These are phyloP conservation scores for Hypsibius dujardini DNA, from an alignment of 1,140 invertebrate genomes.

Conservation along the genomic window DNA sequence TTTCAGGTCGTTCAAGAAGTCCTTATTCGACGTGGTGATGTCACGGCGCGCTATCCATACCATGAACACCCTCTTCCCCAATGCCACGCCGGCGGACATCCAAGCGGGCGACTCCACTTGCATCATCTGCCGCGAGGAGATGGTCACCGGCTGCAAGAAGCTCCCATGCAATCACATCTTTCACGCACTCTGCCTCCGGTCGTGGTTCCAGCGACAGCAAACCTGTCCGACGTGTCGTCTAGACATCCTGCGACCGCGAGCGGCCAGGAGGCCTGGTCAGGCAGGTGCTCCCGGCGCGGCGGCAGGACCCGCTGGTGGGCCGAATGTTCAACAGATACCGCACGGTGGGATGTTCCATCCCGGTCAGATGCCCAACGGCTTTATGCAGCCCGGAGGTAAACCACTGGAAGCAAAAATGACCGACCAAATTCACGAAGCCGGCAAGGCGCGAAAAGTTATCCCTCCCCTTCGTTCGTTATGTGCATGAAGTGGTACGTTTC, in stretches of 20 bases:
- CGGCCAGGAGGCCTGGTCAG: not conserved
- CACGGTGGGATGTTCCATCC: conserved; percentile 25
- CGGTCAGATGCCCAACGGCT: conserved; percentile 29
- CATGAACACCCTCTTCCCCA: conserved; percentile 93
- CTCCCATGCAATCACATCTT: conserved; percentile 98
- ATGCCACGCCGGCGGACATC: conserved; percentile 81
- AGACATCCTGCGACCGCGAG: conserved; percentile 58
- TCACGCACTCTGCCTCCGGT: conserved; percentile 88
- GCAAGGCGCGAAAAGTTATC: too few species aligned
- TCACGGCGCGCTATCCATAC: conserved; percentile 87
- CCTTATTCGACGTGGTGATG: conserved; percentile 89
- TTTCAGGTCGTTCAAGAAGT: conserved; percentile 85
- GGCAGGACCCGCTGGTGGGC: conserved; percentile 14
- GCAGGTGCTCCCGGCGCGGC: conserved; percentile 20
- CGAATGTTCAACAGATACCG: conserved; percentile 15
- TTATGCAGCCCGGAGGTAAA: too few species aligned
- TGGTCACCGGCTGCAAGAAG: conserved; percentile 75
- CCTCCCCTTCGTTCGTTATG: too few species aligned
- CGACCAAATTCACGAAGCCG: too few species aligned
- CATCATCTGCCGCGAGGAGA: conserved; percentile 93
- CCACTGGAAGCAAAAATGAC: too few species aligned
- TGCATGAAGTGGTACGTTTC: too few species aligned
- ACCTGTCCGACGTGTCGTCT: conserved; percentile 96
- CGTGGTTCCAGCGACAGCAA: conserved; percentile 98
- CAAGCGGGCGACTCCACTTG: conserved; percentile 90